Evolutionary conservation across 1,140 invertebrate genomes (phyloP), one percentile per base, ranked within the genome.

Genomic region (Psix sp.): DNA sequence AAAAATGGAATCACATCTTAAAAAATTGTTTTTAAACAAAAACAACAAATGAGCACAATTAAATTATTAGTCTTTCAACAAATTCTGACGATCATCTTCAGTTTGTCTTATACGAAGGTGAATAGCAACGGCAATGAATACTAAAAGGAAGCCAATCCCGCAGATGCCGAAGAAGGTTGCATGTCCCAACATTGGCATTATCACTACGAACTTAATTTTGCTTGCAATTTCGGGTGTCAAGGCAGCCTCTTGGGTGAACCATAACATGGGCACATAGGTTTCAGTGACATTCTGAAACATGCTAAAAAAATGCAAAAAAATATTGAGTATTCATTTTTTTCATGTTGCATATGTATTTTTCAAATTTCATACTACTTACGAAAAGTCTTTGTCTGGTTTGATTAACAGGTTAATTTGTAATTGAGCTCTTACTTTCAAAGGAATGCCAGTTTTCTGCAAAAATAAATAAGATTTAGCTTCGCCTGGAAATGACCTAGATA

Each of bases 331-430:
- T n/a, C n/a, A n/a, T n/a, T n/a, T n/a, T n/a, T n/a, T n/a, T n/a
- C n/a, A n/a, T n/a, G n/a, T n/a, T n/a, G n/a, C n/a, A n/a, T n/a
- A n/a, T n/a, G n/a, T n/a, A n/a, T n/a, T n/a, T n/a, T n/a, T n/a
- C n/a, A 11, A 43, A 43, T 43, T 14, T 24, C 40, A 14, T 21
- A 14, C n/a, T n/a, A 88, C 88, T 88, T 86, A 92, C 91, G 81
- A 83, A 11, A 92, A 89, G 0, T 80, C 78, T 11, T 77, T 20
- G 20, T 91, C 86, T 2, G 89, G 88, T 72, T 91, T 78, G 0
- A 94, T 77, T 11, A 92, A 85, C 52, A 94, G 83, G 82, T 94
- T 95, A 31, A 95, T 90, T 86, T 95, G 94, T 11, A 94, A 82
- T 62, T 90, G 88, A 0, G 92, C 93, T 20, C 86, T 81, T 0